Evolutionary conservation across 2,113 vertebrate genomes (phyloP), one percentile per base, ranked within the genome.

Genomic region (Colistium nudipinnis): DNA sequence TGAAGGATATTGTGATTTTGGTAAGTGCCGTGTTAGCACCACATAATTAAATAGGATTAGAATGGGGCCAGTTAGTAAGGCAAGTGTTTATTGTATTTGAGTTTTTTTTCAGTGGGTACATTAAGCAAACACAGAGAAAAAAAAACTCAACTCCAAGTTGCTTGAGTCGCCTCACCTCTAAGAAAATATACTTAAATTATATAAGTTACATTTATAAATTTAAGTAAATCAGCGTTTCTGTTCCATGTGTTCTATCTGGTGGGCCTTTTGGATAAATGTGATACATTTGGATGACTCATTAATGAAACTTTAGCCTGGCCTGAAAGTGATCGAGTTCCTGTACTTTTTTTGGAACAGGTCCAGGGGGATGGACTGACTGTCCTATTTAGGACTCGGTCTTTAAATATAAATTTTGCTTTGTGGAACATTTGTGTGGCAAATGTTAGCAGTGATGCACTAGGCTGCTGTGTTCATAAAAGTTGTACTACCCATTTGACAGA

Each of bases 1-100:
- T 99, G 98, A 98, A 93, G 82, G 96, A 95, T 71, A 97, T 96
- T 2, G 98, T 99, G 61, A 93, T 99, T 84, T 88, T 95, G 89
- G 98, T 99, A 92, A 96, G 97, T 70, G 3, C 17, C 28, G 17
- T 54, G 17, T 28, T 10, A 60, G 28, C 30, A 57, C 51, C 16
- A 11, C 20, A 24, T 75, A 6, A 20, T 72, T 51, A 25, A 36
- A 38, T 28, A 9, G 41, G 22, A 60, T 52, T 62, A 41, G 35
- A 69, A 74, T 38, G 8, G 8, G 31, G 24, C 11, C 2, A 17
- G 24, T 9, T 10, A 6, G 12, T 45, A 13, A 62, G 6, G 4
- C 14, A 1, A 1, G 62, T 43, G 24, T 19, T 35, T 53, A 17
- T 45, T 33, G 11, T 22, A 12, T 63, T 24, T 9, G 17, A 59